phyloP scores from a whole-genome alignment of 2,797 vertebrate genomes.

The Coregonus sp. region DNA sequence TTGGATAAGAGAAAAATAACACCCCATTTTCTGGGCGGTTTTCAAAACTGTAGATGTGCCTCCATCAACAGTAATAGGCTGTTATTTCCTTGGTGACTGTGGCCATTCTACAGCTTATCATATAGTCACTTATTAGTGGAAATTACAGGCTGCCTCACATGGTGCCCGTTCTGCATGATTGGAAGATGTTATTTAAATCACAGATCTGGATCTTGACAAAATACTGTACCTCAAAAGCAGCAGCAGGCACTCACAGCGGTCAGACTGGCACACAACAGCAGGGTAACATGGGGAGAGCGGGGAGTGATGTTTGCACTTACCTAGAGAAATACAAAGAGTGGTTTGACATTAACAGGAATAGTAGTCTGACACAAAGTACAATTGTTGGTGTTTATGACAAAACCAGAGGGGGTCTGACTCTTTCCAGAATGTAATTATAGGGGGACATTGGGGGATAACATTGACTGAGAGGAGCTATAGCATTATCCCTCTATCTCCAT shows the following conservation, averaged over 20 bases:
- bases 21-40: constrained; percentile 37
- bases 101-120: neutral
- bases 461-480: neutral
- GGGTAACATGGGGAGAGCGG: neutral
- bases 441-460: neutral
- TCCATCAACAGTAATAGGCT: constrained; percentile 44
- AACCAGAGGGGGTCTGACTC: neutral
- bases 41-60: neutral
- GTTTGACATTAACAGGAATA: neutral
- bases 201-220: neutral
- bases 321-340: neutral
- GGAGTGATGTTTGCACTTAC: neutral
- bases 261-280: neutral
- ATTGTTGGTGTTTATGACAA: neutral
- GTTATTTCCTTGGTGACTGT: constrained; percentile 12
- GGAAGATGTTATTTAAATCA: neutral
- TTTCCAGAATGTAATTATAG: neutral
- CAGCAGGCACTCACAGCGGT: neutral
- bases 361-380: neutral
- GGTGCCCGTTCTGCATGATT: neutral
- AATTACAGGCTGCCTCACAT: constrained; percentile 40
- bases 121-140: neutral
- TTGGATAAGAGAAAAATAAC: too few relatives aligned
- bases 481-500: neutral
- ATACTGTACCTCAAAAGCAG: neutral